These are phyloP conservation scores for Drosophila ogumai DNA, from an alignment of 1,140 invertebrate species.

Conservation along the genomic window DNA sequence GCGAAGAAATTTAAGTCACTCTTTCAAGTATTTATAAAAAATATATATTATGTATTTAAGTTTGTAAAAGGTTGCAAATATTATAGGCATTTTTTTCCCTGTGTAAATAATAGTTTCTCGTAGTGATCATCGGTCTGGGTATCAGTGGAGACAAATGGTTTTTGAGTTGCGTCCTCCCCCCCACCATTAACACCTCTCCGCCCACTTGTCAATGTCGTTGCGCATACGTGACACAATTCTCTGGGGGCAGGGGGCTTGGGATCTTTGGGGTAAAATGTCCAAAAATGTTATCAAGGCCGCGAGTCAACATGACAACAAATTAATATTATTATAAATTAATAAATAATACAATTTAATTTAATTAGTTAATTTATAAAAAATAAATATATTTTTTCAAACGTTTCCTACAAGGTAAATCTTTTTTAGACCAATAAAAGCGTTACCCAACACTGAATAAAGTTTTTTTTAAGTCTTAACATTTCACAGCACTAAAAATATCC, in stretches of 20 bases:
- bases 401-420: too few species aligned
- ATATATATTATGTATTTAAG: not conserved
- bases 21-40: not conserved
- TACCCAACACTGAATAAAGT: not conserved
- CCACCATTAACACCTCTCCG: conserved; percentile 3
- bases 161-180: conserved; percentile 9
- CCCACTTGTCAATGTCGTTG: conserved; percentile 35
- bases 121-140: conserved; percentile 11
- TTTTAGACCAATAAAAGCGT: not conserved
- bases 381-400: too few species aligned
- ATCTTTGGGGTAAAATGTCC: not conserved
- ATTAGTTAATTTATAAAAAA: not conserved
- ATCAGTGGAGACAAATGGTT: conserved; percentile 32
- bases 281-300: conserved; percentile 12
- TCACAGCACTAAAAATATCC: not conserved
- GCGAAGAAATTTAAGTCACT: not conserved
- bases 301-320: not conserved
- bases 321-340: not conserved
- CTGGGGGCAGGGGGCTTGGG: not conserved
- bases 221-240: conserved; percentile 41
- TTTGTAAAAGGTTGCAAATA: too few species aligned
- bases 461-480: not conserved
- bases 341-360: not conserved
- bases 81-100: not conserved
- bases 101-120: conserved; percentile 33